Conservation (phyloP, 1,140 invertebrate genomes). For the Zaprionus kolodkinae region DNA sequence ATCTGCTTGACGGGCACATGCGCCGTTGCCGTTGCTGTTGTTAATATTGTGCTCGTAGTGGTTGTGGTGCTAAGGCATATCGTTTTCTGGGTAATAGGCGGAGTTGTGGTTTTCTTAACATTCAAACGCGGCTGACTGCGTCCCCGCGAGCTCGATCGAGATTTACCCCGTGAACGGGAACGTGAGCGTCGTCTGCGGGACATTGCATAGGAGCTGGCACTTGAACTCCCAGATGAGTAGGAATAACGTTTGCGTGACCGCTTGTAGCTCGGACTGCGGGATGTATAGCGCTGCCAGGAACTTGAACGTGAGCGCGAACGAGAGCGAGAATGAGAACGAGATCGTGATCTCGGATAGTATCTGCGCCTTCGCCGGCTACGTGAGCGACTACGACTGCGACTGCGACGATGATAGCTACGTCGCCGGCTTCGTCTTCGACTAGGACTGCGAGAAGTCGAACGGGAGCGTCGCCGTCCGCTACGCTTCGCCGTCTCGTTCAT, state of each 20-base stretch:
- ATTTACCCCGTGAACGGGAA: conserved; percentile 30
- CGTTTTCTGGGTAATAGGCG: conserved; percentile 15
- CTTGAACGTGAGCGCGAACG: conserved; percentile 82
- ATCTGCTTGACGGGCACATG: conserved; percentile 26
- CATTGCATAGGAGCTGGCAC: conserved; percentile 69
- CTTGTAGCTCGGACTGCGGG: conserved; percentile 71
- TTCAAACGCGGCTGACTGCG: conserved; percentile 22
- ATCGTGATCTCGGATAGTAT: conserved; percentile 77
- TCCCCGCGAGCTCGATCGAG: conserved; percentile 42
- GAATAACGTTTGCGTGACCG: conserved; percentile 84
- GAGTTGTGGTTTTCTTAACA: conserved; percentile 15
- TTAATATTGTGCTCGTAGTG: conserved; percentile 55
- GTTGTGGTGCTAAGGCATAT: conserved; percentile 60
- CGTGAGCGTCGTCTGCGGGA: conserved; percentile 67
- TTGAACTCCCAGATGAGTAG: conserved; percentile 75
- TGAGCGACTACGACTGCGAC: conserved; percentile 63
- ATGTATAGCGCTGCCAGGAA: conserved; percentile 68
- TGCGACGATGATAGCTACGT: conserved; percentile 50
- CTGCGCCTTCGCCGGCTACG: conserved; percentile 71
- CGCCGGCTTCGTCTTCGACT: conserved; percentile 51
- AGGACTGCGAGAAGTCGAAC: conserved; percentile 37
- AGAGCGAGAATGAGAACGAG: conserved; percentile 58
- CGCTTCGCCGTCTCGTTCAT: conserved; percentile 68
- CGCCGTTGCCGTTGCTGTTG: conserved; percentile 15
- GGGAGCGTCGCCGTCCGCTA: conserved; percentile 47